Evolutionary conservation across 1,140 invertebrate genomes (phyloP).

Genomic region (Drosophila parvula): DNA sequence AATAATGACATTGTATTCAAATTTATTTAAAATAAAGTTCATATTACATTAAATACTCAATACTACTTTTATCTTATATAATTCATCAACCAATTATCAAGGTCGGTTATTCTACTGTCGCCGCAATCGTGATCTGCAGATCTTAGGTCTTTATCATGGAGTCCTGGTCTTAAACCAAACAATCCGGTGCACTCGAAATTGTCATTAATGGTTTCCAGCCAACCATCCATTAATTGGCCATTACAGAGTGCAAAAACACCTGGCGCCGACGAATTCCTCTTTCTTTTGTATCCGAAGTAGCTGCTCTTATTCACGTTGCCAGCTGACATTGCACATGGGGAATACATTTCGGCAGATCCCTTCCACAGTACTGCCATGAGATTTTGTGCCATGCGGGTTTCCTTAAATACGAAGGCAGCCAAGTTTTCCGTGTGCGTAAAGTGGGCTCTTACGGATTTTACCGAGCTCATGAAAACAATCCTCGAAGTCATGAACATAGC

Average conservation of each 20-base stretch:
- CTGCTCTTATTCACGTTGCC: background rate
- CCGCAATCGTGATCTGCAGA: background rate
- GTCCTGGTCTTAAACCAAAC: background rate
- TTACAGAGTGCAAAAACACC: constrained; percentile 1
- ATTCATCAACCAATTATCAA: no score
- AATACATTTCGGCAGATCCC: background rate
- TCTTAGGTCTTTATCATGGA: no score
- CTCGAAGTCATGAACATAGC: background rate
- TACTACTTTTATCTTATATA: no score
- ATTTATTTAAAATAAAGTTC: no score
- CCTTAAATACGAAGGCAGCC: background rate
- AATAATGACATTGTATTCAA: background rate
- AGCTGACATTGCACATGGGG: background rate
- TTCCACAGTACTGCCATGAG: background rate
- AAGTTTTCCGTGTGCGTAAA: background rate
- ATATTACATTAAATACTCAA: no score
- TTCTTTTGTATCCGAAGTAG: background rate
- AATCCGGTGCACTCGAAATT: background rate
- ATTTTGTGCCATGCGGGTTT: background rate
- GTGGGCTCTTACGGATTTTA: background rate
- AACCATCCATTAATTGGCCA: constrained; percentile 1
- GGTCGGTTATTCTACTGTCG: background rate
- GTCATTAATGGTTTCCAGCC: constrained; percentile 6
- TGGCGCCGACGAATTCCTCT: background rate
- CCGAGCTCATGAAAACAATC: background rate